These are phyloP conservation scores for Lycocerus yunnanus DNA, from an alignment of 2,888 invertebrate species.

Conservation along the genomic window DNA sequence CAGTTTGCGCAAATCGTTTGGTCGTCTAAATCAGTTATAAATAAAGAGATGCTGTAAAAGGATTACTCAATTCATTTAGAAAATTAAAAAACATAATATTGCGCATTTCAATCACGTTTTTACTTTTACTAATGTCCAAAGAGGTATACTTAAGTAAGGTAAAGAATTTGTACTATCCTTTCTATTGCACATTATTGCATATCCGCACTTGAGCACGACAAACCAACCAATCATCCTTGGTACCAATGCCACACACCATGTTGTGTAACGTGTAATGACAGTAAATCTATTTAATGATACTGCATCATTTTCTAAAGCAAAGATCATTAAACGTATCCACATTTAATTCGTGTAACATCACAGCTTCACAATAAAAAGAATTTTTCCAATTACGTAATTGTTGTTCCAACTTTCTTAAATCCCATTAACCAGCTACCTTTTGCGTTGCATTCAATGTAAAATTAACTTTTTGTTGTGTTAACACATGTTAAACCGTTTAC, in stretches of 20 bases:
- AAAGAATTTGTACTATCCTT: constrained; percentile 17
- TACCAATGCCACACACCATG: constrained; percentile 30
- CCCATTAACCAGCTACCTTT: not conserved
- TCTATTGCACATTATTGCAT: constrained; percentile 16
- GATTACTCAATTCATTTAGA: not conserved
- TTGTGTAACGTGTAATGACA: constrained; percentile 23
- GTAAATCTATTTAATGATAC: constrained; percentile 4
- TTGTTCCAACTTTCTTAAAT: not conserved
- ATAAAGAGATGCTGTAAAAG: not conserved
- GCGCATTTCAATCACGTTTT: not conserved
- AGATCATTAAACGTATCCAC: not conserved
- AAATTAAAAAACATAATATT: not conserved
- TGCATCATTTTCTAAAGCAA: not conserved
- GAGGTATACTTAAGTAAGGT: not conserved
- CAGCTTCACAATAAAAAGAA: not conserved
- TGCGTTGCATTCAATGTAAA: not conserved
- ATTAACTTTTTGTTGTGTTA: not conserved
- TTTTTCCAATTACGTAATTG: not conserved
- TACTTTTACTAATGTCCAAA: not conserved
- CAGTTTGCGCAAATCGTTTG: not conserved
- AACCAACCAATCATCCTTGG: constrained; percentile 27
- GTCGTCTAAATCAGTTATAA: not conserved
- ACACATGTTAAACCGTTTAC: not conserved
- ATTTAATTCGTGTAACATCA: not conserved
- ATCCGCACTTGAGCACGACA: constrained; percentile 28